Percentiles rank a stretch among this genome's conserved stretches.
Evolutionary conservation across 2,888 invertebrate genomes (phyloP).

Genomic region (Brassicogethes aeneus): DNA sequence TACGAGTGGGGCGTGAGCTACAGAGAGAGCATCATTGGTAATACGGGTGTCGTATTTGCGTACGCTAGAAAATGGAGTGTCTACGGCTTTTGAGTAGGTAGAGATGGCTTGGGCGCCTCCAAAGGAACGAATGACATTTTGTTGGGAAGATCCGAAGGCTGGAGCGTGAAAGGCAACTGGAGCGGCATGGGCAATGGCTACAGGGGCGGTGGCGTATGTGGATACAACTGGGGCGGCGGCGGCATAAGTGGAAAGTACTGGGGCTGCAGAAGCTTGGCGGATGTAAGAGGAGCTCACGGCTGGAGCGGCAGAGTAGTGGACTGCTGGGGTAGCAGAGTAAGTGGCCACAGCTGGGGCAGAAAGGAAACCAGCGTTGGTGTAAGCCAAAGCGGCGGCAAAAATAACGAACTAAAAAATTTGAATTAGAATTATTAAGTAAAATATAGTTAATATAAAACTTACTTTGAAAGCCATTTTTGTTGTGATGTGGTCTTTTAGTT

Average conservation of each 20-base stretch:
- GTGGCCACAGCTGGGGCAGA: not conserved
- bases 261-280: slow-evolving; percentile 20
- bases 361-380: slow-evolving; percentile 53
- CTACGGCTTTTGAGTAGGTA: slow-evolving; percentile 45
- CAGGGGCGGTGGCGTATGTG: slow-evolving; percentile 11
- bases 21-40: slow-evolving; percentile 48
- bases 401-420: slow-evolving; percentile 42
- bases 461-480: slow-evolving; percentile 34
- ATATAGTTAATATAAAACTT: slow-evolving; percentile 19
- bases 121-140: slow-evolving; percentile 49
- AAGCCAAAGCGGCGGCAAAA: slow-evolving; percentile 49
- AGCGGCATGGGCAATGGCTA: slow-evolving; percentile 9
- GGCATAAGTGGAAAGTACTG: slow-evolving; percentile 11
- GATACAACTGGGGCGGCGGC: not conserved
- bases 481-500: slow-evolving; percentile 18
- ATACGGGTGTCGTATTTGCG: slow-evolving; percentile 51
- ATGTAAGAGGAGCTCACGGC: slow-evolving; percentile 20
- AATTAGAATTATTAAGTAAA: not conserved
- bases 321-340: slow-evolving; percentile 18
- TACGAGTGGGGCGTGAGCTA: no score
- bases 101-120: slow-evolving; percentile 49
- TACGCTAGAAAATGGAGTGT: slow-evolving; percentile 52
- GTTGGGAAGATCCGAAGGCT: slow-evolving; percentile 17
- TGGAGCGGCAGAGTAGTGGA: slow-evolving; percentile 22
- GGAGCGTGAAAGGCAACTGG: slow-evolving; percentile 24